Evolutionary conservation across 2,797 vertebrate genomes (phyloP).

Genomic region (Pseudopleuronectes americanus): DNA sequence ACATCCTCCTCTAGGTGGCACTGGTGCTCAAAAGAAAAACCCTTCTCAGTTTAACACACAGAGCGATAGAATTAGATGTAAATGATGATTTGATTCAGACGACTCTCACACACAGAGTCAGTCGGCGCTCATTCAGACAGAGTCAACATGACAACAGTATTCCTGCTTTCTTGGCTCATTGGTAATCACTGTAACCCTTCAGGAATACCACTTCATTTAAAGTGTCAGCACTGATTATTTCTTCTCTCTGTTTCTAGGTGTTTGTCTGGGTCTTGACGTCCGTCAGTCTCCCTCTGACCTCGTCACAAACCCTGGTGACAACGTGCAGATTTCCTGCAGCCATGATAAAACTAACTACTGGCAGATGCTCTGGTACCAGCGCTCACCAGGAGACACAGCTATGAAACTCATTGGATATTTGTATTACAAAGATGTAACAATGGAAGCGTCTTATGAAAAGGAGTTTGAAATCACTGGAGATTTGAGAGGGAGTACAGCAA

Average conservation of each 20-base stretch:
- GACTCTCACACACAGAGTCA: neutral
- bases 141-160: constrained; percentile 29
- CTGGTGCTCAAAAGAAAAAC: constrained; percentile 16
- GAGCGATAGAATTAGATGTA: neutral
- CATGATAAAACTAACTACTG: too few species aligned
- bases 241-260: neutral
- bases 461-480: constrained; percentile 34
- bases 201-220: neutral
- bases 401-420: too few species aligned
- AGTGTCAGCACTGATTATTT: neutral
- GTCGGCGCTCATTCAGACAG: neutral
- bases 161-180: constrained; percentile 16
- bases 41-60: neutral
- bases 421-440: neutral
- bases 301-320: neutral
- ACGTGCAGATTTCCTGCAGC: too few species aligned
- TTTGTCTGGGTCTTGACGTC: constrained; percentile 7
- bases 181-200: constrained; percentile 4
- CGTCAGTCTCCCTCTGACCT: constrained; percentile 21
- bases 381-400: too few species aligned
- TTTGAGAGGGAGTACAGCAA: constrained; percentile 6
- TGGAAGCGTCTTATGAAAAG: neutral
- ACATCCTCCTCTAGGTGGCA: constrained; percentile 41
- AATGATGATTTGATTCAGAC: neutral
- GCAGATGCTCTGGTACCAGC: too few species aligned